Evolutionary conservation across 2,113 vertebrate species (phyloP), one percentile per base, ranked within the genome.

Genomic region (Ceratotherium simum): DNA sequence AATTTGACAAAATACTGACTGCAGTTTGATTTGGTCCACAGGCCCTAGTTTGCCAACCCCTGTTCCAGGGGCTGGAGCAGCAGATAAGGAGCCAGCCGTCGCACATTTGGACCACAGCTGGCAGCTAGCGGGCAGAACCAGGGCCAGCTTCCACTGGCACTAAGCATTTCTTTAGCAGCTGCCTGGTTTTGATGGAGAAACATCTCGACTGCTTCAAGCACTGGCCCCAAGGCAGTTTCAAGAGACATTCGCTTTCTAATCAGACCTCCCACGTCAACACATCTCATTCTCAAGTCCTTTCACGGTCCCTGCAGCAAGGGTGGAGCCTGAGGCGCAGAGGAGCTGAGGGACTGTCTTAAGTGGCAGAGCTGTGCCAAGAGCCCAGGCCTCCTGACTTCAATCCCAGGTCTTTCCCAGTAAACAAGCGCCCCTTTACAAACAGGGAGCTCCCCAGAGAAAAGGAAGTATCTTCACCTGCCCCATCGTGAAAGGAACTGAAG

Each of bases 401-500:
- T 10, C 42, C 54, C n/a, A 60, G 51, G 67, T 58, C 54, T 51
- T 20, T 16, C 56, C 82, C n/a, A 29, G 0, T 0, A 46, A 79
- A 69, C 1, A 31, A 31, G 9, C 5, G 5, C 33, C 58, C 31
- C 42, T 42, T 67, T 42, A 56, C 51, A 60, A 42, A 92, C 25
- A 81, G n/a, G 85, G 21, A 10, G 13, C n/a, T 23, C 58, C 48
- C 25, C 17, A 18, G n/a, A 20, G n/a, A 54, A 20, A 67, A 82
- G 79, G 23, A 81, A 88, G 20, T 21, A 29, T 9, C 25, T 33
- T 54, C 42, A 14, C 67, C 46, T 46, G 81, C 25, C 39, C 88
- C 27, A 10, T 29, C 2, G 0, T 0, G 1, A 31, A 14, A 76
- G 65, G 7, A 67, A 70, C 21, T 13, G n/a, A 31, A 0, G 8